Conservation (phyloP, 92 coral and sea anemone species). For the Pocillopora grandis region DNA sequence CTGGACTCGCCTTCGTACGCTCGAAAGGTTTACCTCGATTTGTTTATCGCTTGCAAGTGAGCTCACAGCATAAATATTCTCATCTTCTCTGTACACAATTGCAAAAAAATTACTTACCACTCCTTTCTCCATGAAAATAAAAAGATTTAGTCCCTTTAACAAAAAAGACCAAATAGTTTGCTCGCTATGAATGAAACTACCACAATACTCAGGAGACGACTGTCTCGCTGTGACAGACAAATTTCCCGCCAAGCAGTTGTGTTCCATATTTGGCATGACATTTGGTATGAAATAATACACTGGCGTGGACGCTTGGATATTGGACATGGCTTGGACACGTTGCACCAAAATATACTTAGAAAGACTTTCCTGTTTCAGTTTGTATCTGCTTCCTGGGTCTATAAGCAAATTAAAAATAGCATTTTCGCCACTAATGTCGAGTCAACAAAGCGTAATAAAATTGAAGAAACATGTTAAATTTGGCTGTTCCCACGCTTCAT, state of each 20-base stretch:
- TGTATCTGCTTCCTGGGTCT: too few relatives aligned
- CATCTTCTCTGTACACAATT: background rate
- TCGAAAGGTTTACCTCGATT: background rate
- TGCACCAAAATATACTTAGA: too few relatives aligned
- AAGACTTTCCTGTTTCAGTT: too few relatives aligned
- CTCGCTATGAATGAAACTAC: background rate
- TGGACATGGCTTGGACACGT: too few relatives aligned
- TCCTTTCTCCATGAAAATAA: constrained; percentile 7
- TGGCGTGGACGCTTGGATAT: too few relatives aligned
- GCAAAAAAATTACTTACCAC: background rate
- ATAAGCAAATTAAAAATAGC: too few relatives aligned
- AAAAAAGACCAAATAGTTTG: background rate
- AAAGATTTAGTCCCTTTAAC: background rate
- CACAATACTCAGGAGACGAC: background rate
- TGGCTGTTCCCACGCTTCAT: too few relatives aligned
- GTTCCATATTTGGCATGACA: background rate
- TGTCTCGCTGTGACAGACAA: background rate
- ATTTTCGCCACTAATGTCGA: too few relatives aligned
- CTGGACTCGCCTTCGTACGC: too few relatives aligned
- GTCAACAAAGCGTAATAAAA: too few relatives aligned
- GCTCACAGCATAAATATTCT: background rate
- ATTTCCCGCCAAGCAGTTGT: constrained; percentile 28
- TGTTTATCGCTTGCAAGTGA: background rate
- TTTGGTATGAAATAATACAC: too few relatives aligned
- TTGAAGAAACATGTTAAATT: too few relatives aligned